Base-by-base conservation (phyloP, 2,797 vertebrate genomes). In the Sebastes vulpes region DNA sequence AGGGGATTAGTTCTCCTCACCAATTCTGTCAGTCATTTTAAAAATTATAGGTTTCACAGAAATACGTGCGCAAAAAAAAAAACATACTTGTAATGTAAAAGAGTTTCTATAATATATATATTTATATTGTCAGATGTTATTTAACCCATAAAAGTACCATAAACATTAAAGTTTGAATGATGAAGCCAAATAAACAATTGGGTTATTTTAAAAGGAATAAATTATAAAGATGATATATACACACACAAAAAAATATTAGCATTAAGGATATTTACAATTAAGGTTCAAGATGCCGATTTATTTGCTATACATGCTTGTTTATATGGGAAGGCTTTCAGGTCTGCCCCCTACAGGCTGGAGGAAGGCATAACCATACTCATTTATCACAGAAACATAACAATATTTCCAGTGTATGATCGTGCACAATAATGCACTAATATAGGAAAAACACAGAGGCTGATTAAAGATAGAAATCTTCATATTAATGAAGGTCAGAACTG, bases 211-310 rank as follows among this genome's bases (percentile, higher is more conserved):
- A 86, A 81, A 89, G 83, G 86, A 95, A 96, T 96, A 96, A 96
- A 95, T 95, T 95, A 96, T 86, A 84, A 92, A 90, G 82, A 86
- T 84, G 76, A 88, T 95, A 94, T 95, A 90, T 95, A 94, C 84
- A 95, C 67, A 42, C 12, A 42, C 21, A 63, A 18, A 52, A 52
- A 86, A 92, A 88, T 29, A 84, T 89, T 82, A 91, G 75, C 69
- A 92, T 82, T 78, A 60, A 75, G 48, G 61, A 84, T 95, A 96
- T 96, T 90, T 96, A 96, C 95, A 96, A 68, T 86, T 89, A 73
- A 67, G 42, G 85, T 84, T 92, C 71, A 84, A 83, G 75, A 92
- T 82, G 81, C 84, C 71, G 86, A 85, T 85, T 90, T 32, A 10
- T 83, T 82, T 82, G 53, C 77, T 81, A 25, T 79, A 87, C 83